Conservation (phyloP, 2,113 vertebrate species). For the Apteryx owenii region DNA sequence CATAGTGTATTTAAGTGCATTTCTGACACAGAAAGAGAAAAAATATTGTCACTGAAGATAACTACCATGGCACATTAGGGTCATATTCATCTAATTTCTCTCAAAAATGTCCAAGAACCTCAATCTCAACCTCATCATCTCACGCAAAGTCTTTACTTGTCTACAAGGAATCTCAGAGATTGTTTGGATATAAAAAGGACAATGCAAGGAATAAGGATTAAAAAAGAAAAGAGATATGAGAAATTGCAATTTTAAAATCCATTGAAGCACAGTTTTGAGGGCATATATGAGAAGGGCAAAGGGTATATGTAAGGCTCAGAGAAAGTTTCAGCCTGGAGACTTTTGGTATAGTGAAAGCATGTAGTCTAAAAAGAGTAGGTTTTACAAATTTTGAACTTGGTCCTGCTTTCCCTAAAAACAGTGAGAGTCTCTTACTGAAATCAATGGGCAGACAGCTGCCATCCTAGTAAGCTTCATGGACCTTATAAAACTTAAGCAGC, state of each 20-base stretch:
- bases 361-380: not conserved
- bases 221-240: not conserved
- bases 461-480: not conserved
- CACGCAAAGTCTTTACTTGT: not conserved
- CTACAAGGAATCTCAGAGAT: not conserved
- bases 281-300: not conserved
- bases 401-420: not conserved
- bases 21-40: not conserved
- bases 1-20: not conserved
- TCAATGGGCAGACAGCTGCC: not conserved
- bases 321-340: not conserved
- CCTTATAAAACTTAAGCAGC: not conserved
- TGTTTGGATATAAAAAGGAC: not conserved
- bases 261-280: not conserved
- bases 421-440: not conserved
- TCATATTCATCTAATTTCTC: not conserved
- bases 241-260: not conserved
- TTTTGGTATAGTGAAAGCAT: not conserved
- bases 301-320: not conserved
- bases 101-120: not conserved
- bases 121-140: not conserved
- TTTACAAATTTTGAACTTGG: not conserved
- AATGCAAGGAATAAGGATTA: not conserved
- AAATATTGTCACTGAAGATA: not conserved
- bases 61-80: not conserved